Evolutionary conservation across 2,797 vertebrate species (phyloP), one percentile per base, ranked within the genome.

Genomic region (Menidia menidia): DNA sequence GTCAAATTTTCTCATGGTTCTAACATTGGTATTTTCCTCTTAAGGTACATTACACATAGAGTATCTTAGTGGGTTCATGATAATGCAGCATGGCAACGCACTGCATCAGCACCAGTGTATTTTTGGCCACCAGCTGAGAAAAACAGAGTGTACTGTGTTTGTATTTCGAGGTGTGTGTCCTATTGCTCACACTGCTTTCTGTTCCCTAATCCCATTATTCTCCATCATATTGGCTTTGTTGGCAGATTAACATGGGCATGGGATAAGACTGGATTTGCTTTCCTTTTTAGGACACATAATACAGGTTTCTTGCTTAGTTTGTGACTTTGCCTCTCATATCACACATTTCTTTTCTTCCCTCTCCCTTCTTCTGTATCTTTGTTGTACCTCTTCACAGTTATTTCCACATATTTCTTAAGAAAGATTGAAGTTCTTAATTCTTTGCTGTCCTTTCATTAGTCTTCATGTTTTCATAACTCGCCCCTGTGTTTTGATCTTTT

Each of bases 121-220:
- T 31, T 31, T 31, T 52, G 50, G 39, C 77, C 71, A 68, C 35
- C 60, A 60, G 64, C 56, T 74, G 30, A 78, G 68, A 71, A 69
- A 25, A 64, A 72, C 9, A 13, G 8, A 43, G 50, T 78, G 15
- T 67, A 11, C 16, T 2, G 15, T 32, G 43, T 50, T 18, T 77
- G 64, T 47, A 57, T 75, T 75, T 80, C 60, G 31, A 69, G 25
- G 83, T 88, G 80, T 68, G 73, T 75, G 76, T 86, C 52, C 71
- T n/a, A 18, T 30, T 73, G 77, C 84, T 79, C 64, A 45, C 60
- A 31, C 50, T 45, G 63, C 70, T 77, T 82, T 77, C 51, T 72
- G 71, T 78, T 83, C 45, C 62, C 58, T 88, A 85, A 91, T 87
- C 85, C 79, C 59, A 78, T 88, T 87, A 86, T 83, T 89, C 80